Percentiles rank a stretch among this genome's conserved stretches.
phyloP scores from a whole-genome alignment of 1,140 invertebrate species.

The Papilio xuthus region DNA sequence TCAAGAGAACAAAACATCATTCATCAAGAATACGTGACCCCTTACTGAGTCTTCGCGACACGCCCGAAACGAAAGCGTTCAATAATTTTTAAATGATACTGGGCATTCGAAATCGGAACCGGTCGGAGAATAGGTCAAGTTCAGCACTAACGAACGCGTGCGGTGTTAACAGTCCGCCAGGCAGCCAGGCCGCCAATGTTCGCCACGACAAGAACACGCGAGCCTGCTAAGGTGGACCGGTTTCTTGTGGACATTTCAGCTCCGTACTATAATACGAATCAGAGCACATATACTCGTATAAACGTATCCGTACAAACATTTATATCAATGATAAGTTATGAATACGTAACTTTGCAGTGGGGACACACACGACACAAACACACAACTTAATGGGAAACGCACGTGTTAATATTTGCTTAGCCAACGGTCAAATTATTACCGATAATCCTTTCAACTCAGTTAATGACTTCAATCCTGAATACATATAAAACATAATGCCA shows the following conservation, averaged over 20 bases:
- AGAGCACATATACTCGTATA: not conserved
- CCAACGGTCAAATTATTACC: not conserved
- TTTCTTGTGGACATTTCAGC: not conserved
- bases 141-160: not conserved
- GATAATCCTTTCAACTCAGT: no score
- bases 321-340: not conserved
- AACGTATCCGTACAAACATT: not conserved
- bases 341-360: not conserved
- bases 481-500: no score
- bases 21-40: not conserved
- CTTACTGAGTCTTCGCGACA: not conserved
- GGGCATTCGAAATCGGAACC: not conserved
- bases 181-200: not conserved
- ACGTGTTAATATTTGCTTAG: not conserved
- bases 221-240: not conserved
- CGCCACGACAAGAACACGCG: not conserved
- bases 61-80: not conserved
- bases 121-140: conserved; percentile 13
- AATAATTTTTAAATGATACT: not conserved
- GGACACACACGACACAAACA: not conserved
- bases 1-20: not conserved
- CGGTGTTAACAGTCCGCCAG: not conserved
- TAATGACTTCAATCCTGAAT: no score
- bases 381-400: not conserved
- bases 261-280: not conserved